phyloP scores from a whole-genome alignment of 1,140 invertebrate species.

The Callitettix versicolor region DNA sequence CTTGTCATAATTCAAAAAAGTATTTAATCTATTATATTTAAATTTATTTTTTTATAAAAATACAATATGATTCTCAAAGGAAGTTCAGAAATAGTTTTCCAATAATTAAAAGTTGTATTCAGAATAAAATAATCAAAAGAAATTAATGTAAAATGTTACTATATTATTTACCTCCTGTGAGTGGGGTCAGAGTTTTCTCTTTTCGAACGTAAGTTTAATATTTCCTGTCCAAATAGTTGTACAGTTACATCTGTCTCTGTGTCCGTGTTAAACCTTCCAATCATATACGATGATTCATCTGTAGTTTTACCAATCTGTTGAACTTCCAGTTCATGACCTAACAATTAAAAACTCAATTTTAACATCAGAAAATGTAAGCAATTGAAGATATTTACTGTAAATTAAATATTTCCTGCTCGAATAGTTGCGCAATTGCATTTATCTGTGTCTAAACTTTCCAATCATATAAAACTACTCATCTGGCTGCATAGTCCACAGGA shows the following conservation, averaged over 20 bases:
- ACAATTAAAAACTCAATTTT: neutral
- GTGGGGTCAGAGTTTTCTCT: slow-evolving; percentile 34
- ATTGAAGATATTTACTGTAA: neutral
- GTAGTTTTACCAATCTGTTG: slow-evolving; percentile 60
- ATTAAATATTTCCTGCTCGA: neutral
- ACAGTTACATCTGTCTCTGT: slow-evolving; percentile 62
- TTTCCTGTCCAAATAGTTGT: slow-evolving; percentile 58
- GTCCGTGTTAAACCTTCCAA: slow-evolving; percentile 67
- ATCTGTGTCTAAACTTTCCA: neutral
- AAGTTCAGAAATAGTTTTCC: no score
- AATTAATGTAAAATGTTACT: no score
- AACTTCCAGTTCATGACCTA: slow-evolving; percentile 75
- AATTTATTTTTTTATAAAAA: no score
- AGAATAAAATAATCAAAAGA: no score
- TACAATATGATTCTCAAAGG: no score
- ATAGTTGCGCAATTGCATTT: neutral
- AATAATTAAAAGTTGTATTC: no score
- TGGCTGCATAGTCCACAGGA: no score
- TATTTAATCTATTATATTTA: no score
- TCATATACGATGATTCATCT: slow-evolving; percentile 76
- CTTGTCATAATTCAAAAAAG: no score
- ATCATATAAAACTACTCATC: neutral
- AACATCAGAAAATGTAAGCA: slow-evolving; percentile 9
- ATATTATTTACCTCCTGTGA: slow-evolving; percentile 33
- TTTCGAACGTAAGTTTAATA: slow-evolving; percentile 46